Percentiles rank a stretch among this genome's conserved stretches.
These are phyloP conservation scores for Nothobranchius kuhntae DNA, from an alignment of 2,113 vertebrate genomes.

Conservation along the genomic window DNA sequence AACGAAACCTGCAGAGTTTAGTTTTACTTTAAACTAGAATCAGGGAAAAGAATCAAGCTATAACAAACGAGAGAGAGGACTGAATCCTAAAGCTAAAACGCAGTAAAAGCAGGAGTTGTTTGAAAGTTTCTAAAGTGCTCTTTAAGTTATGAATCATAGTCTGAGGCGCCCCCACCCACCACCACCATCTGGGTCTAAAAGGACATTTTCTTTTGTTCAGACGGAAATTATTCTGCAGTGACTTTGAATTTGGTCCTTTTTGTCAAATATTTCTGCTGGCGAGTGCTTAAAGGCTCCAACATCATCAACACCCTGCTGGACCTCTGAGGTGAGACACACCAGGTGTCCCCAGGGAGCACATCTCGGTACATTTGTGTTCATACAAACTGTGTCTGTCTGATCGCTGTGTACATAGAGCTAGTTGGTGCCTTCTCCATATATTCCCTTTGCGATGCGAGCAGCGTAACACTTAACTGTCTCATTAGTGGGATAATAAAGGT, in stretches of 20 bases:
- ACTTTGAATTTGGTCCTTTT: background rate
- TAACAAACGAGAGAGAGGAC: background rate
- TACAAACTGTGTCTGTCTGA: too few relatives aligned
- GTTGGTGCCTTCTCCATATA: too few relatives aligned
- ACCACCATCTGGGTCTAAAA: background rate
- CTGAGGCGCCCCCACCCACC: background rate
- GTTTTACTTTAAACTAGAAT: too few relatives aligned
- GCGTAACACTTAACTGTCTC: too few relatives aligned
- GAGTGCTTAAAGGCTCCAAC: background rate
- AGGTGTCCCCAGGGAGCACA: too few relatives aligned
- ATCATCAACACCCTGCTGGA: background rate
- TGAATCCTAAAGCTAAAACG: background rate
- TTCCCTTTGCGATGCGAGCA: too few relatives aligned
- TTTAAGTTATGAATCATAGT: too few relatives aligned
- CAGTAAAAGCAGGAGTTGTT: background rate
- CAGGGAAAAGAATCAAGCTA: too few relatives aligned
- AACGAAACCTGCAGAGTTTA: too few relatives aligned
- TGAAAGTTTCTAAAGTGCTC: background rate
- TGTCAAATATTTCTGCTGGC: background rate
- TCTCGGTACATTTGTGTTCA: too few relatives aligned
- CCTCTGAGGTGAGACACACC: background rate
- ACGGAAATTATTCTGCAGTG: background rate
- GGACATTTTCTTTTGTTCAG: background rate
- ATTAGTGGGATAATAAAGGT: too few relatives aligned
- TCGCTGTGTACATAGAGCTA: too few relatives aligned